Conservation (phyloP, 2,113 vertebrate genomes). For the Argyrosomus japonicus region DNA sequence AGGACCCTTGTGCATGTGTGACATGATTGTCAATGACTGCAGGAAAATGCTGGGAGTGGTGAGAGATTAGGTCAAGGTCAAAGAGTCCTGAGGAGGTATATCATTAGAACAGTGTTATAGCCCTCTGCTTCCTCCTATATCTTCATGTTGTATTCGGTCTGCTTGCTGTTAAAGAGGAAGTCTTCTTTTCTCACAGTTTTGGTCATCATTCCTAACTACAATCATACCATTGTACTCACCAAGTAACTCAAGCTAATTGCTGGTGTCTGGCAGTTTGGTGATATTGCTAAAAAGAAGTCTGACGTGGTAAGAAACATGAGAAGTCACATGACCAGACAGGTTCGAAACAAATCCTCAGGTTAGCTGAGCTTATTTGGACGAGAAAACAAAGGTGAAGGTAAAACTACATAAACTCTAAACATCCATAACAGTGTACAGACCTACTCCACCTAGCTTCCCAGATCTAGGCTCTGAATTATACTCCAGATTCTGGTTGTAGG, state of each 20-base stretch:
- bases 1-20: neutral
- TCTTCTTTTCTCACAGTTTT: neutral
- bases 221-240: neutral
- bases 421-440: too few species aligned
- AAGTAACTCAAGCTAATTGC: neutral
- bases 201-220: neutral
- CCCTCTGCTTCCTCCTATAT: neutral
- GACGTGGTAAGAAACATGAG: neutral
- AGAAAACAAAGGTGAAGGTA: neutral
- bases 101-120: neutral
- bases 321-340: neutral
- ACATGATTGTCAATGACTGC: neutral
- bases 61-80: neutral
- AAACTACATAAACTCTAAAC: too few species aligned
- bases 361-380: neutral
- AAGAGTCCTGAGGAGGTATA: neutral
- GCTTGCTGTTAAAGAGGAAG: neutral
- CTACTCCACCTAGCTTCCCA: too few species aligned
- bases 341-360: neutral
- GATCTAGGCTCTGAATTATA: too few species aligned
- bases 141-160: neutral
- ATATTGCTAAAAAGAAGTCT: neutral
- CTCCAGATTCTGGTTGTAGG: too few species aligned
- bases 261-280: neutral
- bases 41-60: neutral